These are phyloP conservation scores for Ichneumon xanthorius DNA, from an alignment of 2,888 invertebrate species.

Conservation along the genomic window DNA sequence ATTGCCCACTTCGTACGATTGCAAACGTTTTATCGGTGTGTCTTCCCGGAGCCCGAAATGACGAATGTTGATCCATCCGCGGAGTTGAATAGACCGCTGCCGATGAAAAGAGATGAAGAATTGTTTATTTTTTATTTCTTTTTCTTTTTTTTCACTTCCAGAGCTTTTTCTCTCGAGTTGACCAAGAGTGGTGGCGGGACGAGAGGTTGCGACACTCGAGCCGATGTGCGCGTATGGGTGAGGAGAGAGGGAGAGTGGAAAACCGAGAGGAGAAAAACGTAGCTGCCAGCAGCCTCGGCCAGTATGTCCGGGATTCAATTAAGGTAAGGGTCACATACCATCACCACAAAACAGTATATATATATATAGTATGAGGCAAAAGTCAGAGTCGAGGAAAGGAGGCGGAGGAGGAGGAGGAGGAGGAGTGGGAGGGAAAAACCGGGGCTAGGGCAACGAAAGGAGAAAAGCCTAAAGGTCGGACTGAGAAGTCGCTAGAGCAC, in stretches of 20 bases:
- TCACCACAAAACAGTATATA: conserved; percentile 24
- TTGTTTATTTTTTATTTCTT: conserved; percentile 35
- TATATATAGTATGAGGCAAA: conserved; percentile 13
- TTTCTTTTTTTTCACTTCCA: conserved; percentile 34
- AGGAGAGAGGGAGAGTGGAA: conserved; percentile 31
- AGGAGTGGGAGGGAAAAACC: conserved; percentile 15
- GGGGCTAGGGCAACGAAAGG: conserved; percentile 45
- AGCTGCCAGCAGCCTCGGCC: conserved; percentile 57
- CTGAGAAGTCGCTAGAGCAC: conserved; percentile 82
- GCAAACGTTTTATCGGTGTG: conserved; percentile 3
- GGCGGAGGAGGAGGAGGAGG: neutral
- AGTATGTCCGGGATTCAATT: conserved; percentile 65
- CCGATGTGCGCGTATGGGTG: conserved; percentile 47
- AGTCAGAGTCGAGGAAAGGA: neutral
- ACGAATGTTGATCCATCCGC: conserved; percentile 40
- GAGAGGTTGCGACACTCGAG: conserved; percentile 61
- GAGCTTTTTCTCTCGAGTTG: conserved; percentile 35
- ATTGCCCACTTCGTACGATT: conserved; percentile 13
- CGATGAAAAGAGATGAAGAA: conserved; percentile 46
- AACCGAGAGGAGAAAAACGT: conserved; percentile 46
- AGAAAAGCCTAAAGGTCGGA: conserved; percentile 78
- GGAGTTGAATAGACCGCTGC: conserved; percentile 31
- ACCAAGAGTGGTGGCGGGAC: conserved; percentile 15
- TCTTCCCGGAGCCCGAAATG: neutral
- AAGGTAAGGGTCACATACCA: conserved; percentile 63